A percentile compares a stretch with the other conserved stretches of the same genome.
These are phyloP conservation scores for Oryzias celebensis DNA, from an alignment of 2,113 vertebrate genomes.

Conservation along the genomic window DNA sequence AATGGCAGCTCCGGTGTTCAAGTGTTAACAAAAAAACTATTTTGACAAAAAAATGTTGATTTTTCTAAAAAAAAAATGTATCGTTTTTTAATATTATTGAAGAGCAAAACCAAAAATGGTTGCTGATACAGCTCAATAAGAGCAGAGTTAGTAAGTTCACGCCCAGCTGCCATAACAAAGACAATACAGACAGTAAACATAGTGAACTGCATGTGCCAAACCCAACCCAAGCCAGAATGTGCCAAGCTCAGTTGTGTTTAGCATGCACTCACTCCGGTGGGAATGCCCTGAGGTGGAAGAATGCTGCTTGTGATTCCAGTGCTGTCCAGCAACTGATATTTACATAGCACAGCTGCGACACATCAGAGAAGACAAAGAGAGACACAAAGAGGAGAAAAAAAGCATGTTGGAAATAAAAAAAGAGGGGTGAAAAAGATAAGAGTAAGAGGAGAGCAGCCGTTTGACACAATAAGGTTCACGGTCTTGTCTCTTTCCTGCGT, in stretches of 20 bases:
- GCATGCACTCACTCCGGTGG: constrained; percentile 14
- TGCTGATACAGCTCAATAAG: too few species aligned
- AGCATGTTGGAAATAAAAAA: constrained; percentile 1
- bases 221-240: constrained; percentile 9
- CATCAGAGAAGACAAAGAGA: background rate
- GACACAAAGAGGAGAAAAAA: background rate
- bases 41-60: too few species aligned
- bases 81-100: too few species aligned
- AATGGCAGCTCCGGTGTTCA: too few species aligned
- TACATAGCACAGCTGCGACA: constrained; percentile 36
- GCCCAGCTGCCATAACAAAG: constrained; percentile 4
- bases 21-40: too few species aligned
- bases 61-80: too few species aligned
- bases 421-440: background rate
- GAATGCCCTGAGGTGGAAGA: constrained; percentile 13
- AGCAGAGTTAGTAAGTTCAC: background rate
- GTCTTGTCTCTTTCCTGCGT: constrained; percentile 3
- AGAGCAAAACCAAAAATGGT: too few species aligned
- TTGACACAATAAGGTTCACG: constrained; percentile 1
- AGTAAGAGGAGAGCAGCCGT: background rate
- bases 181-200: background rate
- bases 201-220: constrained; percentile 19
- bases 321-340: constrained; percentile 27
- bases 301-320: constrained; percentile 17
- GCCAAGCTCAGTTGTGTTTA: constrained; percentile 34